phyloP scores from a whole-genome alignment of 2,888 invertebrate species.

The Deroplatys truncata region DNA sequence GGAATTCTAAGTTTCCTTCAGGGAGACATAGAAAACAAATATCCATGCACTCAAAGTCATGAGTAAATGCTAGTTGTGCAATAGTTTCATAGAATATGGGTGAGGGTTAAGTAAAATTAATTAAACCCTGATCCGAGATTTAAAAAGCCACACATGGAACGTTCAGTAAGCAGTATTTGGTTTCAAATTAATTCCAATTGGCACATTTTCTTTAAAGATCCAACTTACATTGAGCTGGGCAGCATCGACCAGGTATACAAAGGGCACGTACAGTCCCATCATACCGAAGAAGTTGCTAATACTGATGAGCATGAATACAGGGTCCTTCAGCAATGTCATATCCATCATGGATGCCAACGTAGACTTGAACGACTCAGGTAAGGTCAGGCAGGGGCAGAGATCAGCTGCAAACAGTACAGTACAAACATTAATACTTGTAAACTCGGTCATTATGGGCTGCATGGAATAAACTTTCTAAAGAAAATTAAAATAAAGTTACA shows the following conservation, averaged over 20 bases:
- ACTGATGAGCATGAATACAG: constrained; percentile 86
- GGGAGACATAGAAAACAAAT: no score
- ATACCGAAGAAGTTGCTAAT: constrained; percentile 95
- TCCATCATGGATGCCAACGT: constrained; percentile 89
- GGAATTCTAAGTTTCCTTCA: no score
- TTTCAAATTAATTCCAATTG: no score
- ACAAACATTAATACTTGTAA: not conserved
- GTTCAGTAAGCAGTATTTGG: no score
- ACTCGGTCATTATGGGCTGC: not conserved
- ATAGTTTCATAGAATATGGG: no score
- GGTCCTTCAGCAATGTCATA: constrained; percentile 79
- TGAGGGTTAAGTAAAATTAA: no score
- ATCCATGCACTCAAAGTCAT: no score
- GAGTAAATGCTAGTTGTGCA: no score
- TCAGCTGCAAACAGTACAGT: constrained; percentile 54
- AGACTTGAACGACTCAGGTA: constrained; percentile 77
- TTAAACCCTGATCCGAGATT: no score
- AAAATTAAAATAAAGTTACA: no score
- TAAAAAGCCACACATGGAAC: no score
- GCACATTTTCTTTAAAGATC: no score
- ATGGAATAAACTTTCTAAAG: not conserved
- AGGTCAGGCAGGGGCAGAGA: constrained; percentile 71
- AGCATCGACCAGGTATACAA: constrained; percentile 87
- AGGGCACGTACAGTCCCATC: constrained; percentile 96
- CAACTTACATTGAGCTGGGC: constrained; percentile 63